These are phyloP conservation scores for Actenoides hombroni DNA, from an alignment of 2,113 vertebrate species.

Conservation along the genomic window DNA sequence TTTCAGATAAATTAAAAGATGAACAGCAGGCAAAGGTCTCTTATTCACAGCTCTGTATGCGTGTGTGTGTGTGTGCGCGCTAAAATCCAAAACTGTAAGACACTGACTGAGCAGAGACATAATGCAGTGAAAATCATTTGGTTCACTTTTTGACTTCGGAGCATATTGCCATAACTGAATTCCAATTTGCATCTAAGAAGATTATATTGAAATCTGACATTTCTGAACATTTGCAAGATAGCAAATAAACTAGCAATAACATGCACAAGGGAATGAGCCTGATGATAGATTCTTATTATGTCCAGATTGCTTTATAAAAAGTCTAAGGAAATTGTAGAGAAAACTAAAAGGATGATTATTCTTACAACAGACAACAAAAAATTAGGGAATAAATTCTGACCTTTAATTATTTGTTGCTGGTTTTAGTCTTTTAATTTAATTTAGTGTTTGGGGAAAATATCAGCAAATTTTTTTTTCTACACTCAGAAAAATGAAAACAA, in stretches of 20 bases:
- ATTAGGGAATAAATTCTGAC: not conserved
- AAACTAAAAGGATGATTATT: not conserved
- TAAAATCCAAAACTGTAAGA: not conserved
- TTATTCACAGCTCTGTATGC: not conserved
- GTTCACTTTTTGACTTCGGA: not conserved
- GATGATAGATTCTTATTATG: not conserved
- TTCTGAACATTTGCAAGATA: not conserved
- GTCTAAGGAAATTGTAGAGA: not conserved
- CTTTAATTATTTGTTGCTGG: not conserved
- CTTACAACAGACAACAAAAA: not conserved
- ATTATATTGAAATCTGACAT: constrained; percentile 4
- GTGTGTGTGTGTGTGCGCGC: not conserved
- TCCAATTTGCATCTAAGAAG: not conserved
- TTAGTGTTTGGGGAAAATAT: not conserved
- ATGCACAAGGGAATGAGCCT: not conserved
- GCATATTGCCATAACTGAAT: not conserved
- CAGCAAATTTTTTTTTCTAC: not conserved
- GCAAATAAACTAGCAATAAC: not conserved
- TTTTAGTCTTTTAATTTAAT: not conserved
- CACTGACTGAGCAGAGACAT: not conserved
- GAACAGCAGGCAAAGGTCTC: not conserved
- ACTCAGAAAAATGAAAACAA: not conserved
- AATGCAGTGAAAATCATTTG: not conserved
- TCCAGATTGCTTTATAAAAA: not conserved
- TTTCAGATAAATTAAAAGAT: not conserved